Evolutionary conservation across 2,797 vertebrate species (phyloP).

Genomic region (Menidia menidia): DNA sequence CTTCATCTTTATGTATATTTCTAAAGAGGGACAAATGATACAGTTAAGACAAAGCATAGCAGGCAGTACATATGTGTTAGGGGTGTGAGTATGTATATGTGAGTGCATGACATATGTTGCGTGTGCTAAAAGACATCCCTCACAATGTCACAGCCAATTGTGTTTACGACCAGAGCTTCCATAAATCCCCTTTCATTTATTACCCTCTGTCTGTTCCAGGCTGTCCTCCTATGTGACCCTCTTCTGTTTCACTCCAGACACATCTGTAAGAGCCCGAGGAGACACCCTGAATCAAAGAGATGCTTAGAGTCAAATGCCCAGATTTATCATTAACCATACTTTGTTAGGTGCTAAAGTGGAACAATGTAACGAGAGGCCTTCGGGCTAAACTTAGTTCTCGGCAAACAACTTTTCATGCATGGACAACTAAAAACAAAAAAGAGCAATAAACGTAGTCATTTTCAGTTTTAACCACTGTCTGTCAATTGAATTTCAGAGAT

Average conservation of each 20-base stretch:
- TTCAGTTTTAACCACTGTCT: not conserved
- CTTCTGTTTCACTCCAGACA: slow-evolving; percentile 32
- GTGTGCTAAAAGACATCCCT: slow-evolving; percentile 39
- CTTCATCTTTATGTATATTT: slow-evolving; percentile 2
- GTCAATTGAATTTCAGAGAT: no score
- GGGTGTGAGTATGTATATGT: not conserved
- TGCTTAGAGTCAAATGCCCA: slow-evolving; percentile 21
- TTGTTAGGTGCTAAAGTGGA: slow-evolving; percentile 44
- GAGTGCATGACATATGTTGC: slow-evolving; percentile 51
- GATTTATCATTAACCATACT: slow-evolving; percentile 33
- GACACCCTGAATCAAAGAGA: slow-evolving; percentile 34
- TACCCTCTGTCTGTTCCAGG: slow-evolving; percentile 33
- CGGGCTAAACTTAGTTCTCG: slow-evolving; percentile 13
- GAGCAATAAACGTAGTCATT: slow-evolving; percentile 16
- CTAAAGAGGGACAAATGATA: slow-evolving; percentile 1
- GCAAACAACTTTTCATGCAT: not conserved
- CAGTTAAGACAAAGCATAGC: not conserved
- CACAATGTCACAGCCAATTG: slow-evolving; percentile 59
- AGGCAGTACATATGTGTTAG: slow-evolving; percentile 16
- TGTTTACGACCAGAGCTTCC: slow-evolving; percentile 50
- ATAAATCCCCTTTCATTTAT: slow-evolving; percentile 68
- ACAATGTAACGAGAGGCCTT: slow-evolving; percentile 38
- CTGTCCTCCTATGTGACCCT: slow-evolving; percentile 26
- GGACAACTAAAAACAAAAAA: not conserved
- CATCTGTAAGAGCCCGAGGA: slow-evolving; percentile 50